These are phyloP conservation scores for Ranitomeya variabilis DNA, from an alignment of 2,113 vertebrate genomes.

Conservation along the genomic window DNA sequence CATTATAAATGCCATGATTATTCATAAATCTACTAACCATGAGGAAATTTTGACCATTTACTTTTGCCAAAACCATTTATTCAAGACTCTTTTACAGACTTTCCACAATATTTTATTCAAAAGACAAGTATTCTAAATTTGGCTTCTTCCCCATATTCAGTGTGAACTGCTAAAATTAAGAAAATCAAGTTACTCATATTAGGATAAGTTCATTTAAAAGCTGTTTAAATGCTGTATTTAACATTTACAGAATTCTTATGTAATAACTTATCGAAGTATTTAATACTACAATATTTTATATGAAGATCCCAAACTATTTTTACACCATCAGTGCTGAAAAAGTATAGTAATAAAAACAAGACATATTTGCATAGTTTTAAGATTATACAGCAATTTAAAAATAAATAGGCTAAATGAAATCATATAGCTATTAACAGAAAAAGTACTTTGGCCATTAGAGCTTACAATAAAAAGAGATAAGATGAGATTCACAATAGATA, in stretches of 20 bases:
- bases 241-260: neutral
- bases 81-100: conserved; percentile 20
- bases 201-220: neutral
- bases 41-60: neutral
- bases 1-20: conserved; percentile 28
- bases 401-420: too few species aligned
- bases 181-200: neutral
- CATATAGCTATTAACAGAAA: too few species aligned
- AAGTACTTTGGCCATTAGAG: too few species aligned
- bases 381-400: neutral
- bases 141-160: neutral
- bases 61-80: conserved; percentile 44
- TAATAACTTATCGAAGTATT: neutral
- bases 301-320: neutral
- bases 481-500: too few species aligned
- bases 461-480: too few species aligned
- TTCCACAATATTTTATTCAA: conserved; percentile 20
- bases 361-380: neutral
- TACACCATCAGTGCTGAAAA: neutral
- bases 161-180: conserved; percentile 6
- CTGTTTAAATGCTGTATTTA: neutral
- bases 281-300: neutral
- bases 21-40: conserved; percentile 47
- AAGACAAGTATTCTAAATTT: conserved; percentile 34
- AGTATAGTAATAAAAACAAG: neutral